A percentile compares a stretch with the other conserved stretches of the same genome.
Evolutionary conservation across 2,888 invertebrate species (phyloP).

Genomic region (Bhutanitis thaidina): DNA sequence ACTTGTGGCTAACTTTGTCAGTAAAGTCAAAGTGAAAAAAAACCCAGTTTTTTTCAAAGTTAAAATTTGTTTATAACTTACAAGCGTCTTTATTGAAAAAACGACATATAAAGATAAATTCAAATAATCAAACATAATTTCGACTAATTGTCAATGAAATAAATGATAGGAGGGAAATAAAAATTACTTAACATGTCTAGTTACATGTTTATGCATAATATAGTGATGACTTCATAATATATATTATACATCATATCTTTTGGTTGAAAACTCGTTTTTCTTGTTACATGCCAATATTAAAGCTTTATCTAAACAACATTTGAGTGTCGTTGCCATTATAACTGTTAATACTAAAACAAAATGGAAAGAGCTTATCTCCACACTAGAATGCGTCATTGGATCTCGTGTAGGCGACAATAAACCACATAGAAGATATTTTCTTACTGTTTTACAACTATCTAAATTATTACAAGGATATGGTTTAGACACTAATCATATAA

Average conservation of each 20-base stretch:
- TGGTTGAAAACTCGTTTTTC: slow-evolving; percentile 8
- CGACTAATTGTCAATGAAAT: no score
- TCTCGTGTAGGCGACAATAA: slow-evolving; percentile 8
- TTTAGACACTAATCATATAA: slow-evolving; percentile 5
- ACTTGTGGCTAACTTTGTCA: no score
- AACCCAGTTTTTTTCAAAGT: no score
- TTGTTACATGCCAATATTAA: slow-evolving; percentile 3
- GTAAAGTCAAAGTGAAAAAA: no score
- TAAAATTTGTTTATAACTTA: no score
- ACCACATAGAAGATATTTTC: neutral
- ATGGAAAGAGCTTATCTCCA: neutral
- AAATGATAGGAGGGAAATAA: no score
- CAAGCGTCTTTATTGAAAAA: no score
- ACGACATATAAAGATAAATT: no score
- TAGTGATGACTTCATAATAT: no score
- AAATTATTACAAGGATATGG: slow-evolving; percentile 12
- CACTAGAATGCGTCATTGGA: slow-evolving; percentile 4
- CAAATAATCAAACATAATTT: no score
- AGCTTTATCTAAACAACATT: slow-evolving; percentile 1
- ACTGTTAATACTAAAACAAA: slow-evolving; percentile 18
- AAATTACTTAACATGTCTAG: no score
- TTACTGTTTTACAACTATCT: neutral
- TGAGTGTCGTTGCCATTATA: slow-evolving; percentile 15
- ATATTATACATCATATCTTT: neutral
- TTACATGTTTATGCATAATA: no score